A percentile compares a stretch with the other conserved stretches of the same genome.
Conservation (phyloP, 2,888 invertebrate genomes). For the Adela reaumurella region DNA sequence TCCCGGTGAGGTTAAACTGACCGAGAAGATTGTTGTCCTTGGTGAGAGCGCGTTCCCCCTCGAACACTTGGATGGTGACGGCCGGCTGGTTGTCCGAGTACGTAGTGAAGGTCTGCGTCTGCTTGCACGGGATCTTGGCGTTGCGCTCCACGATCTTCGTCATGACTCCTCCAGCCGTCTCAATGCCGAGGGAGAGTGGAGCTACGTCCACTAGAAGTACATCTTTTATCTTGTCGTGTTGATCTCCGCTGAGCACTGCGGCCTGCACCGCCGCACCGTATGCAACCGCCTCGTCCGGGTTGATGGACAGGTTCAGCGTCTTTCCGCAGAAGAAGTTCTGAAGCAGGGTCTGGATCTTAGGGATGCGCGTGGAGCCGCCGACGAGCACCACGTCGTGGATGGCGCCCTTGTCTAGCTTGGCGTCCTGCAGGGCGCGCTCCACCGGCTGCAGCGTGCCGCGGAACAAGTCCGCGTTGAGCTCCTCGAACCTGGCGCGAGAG, state of each 20-base stretch:
- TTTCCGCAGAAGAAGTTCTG: conserved; percentile 75
- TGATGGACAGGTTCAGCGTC: conserved; percentile 68
- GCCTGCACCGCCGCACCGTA: conserved; percentile 75
- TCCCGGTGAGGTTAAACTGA: conserved; percentile 63
- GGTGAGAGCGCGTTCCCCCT: conserved; percentile 77
- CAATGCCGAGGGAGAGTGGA: conserved; percentile 68
- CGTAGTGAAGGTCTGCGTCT: conserved; percentile 72
- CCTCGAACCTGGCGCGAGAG: conserved; percentile 72
- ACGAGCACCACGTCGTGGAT: conserved; percentile 80
- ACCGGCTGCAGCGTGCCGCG: conserved; percentile 72
- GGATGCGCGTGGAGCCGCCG: conserved; percentile 77
- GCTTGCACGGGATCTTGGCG: conserved; percentile 67
- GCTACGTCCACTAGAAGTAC: conserved; percentile 57
- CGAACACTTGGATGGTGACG: conserved; percentile 69
- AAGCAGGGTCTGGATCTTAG: conserved; percentile 71
- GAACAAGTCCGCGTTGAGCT: conserved; percentile 69
- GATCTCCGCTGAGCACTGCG: conserved; percentile 69
- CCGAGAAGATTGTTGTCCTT: conserved; percentile 70
- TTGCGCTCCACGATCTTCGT: conserved; percentile 71
- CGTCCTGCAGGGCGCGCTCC: conserved; percentile 73
- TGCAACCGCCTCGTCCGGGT: conserved; percentile 79
- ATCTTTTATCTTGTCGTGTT: conserved; percentile 72
- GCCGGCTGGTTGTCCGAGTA: conserved; percentile 78
- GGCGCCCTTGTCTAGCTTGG: conserved; percentile 71
- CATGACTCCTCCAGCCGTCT: conserved; percentile 79